Evolutionary conservation across 1,140 invertebrate species (phyloP), one percentile per base, ranked within the genome.

Genomic region (Philopotamus ludificatus): DNA sequence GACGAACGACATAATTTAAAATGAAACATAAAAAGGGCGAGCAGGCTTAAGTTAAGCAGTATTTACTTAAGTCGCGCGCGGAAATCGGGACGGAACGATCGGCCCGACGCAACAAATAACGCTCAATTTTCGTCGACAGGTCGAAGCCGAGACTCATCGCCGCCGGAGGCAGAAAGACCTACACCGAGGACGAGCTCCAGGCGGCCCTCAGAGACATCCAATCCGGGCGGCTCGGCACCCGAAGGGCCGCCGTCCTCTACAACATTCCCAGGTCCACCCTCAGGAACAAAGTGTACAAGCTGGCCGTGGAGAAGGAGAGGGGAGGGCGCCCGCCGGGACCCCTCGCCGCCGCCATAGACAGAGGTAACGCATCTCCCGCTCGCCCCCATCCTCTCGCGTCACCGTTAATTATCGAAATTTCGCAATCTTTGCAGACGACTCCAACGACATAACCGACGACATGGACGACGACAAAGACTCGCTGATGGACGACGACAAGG

Each of bases 241-340:
- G 95, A 26, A 84, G 95, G 64, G 94, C 95, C 0, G 92, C 95
- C 28, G 93, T 93, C 23, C 89, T 97, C 66, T 98, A 98, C 77
- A 94, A 94, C 62, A 96, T 98, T 74, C 95, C 95, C 2, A 84
- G 95, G 57, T 97, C 95, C 57, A 97, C 95, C 1, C 84, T 98
- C 3, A 85, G 95, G 42, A 97, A 97, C 81, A 98, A 98, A 82
- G 87, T 92, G 72, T 95, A 92, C 82, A 95, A 95, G 76, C 80
- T 93, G 72, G 88, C 90, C 28, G 81, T 88, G 77, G 89, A 87
- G 73, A 78, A 82, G 59, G 85, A 88, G 74, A 80, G 86, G 58
- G 82, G 86, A 74, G 77, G 77, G 71, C 73, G 77, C 76, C 74
- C 78, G 73, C 68, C 79, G 73, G 71, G 73, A 72, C 71, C 63